Base-by-base conservation (phyloP, 2,113 vertebrate genomes). In the Panthera uncia region DNA sequence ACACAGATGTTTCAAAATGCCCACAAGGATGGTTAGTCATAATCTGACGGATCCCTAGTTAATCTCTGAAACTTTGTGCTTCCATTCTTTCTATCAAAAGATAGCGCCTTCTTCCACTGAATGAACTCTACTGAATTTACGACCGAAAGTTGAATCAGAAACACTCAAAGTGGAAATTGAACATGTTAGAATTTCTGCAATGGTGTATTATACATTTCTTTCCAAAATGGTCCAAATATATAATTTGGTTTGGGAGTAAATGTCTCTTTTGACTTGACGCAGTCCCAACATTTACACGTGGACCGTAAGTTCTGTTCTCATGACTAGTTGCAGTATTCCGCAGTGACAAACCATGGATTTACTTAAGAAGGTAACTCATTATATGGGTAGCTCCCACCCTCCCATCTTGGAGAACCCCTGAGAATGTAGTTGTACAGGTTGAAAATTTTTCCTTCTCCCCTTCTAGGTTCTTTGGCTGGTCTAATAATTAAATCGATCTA, bases 21-120 rank as follows among this genome's bases (percentile, higher is more conserved):
- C 98, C 89, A 81, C 98, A 98, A 98, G 98, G 98, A 98, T 98
- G 98, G 99, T 98, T 98, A 98, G 98, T 98, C 98, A 97, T 98
- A 99, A 98, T 98, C 99, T 98, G 96, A 98, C 98, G 97, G 99
- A 99, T 98, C 99, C 97, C 98, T 98, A 98, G 98, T 98, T 99
- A 98, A 98, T 99, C 99, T 98, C 98, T 97, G 95, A 98, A 98
- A 98, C 97, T 98, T 97, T 97, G 97, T 95, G 97, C 98, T 98
- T 99, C 98, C 79, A 73, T 91, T 84, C 61, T 78, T 90, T 41
- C 84, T 98, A 98, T 98, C 98, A 98, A 89, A 98, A 98, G 83
- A 85, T 95, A 95, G 95, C 98, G 97, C 98, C 97, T 96, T 55
- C 80, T 97, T 95, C 78, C 90, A 97, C 97, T 98, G 98, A 98